Evolutionary conservation across 2,797 vertebrate species (phyloP).

Genomic region (Pelobates cultripes): DNA sequence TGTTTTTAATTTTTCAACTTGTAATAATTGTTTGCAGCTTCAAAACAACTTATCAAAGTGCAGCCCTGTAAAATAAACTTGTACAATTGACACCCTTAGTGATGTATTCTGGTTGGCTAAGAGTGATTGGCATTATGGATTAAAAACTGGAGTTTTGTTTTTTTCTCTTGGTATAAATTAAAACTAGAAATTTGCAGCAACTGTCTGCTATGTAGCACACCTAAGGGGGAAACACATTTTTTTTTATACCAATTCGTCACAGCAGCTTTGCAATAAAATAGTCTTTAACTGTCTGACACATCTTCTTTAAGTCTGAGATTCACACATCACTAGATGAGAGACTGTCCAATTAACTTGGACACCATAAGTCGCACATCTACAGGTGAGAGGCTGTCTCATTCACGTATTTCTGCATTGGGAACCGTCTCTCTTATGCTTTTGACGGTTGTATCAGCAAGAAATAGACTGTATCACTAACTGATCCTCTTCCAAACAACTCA

Average conservation of each 20-base stretch:
- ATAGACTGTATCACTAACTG: constrained; percentile 1
- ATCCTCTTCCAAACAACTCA: background rate
- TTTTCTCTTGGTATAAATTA: no score
- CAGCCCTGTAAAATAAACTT: no score
- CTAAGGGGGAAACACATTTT: background rate
- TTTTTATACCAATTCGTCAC: background rate
- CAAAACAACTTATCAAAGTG: no score
- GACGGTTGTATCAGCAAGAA: constrained; percentile 4
- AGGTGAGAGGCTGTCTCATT: constrained; percentile 18
- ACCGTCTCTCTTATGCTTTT: constrained; percentile 12
- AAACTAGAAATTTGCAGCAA: background rate
- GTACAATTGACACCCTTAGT: no score
- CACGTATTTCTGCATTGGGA: background rate
- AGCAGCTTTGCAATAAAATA: background rate
- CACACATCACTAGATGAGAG: constrained; percentile 6
- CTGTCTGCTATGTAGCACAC: background rate
- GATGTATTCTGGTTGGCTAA: no score
- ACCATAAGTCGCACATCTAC: constrained; percentile 1
- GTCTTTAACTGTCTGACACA: constrained; percentile 8
- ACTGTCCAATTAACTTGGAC: constrained; percentile 33
- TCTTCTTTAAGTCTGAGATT: constrained; percentile 1
- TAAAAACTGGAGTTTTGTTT: no score
- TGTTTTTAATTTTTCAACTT: no score
- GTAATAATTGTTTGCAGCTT: no score
- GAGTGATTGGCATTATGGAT: no score